These are phyloP conservation scores for Lasioglossum villosulum DNA, from an alignment of 2,888 invertebrate genomes.

Conservation along the genomic window DNA sequence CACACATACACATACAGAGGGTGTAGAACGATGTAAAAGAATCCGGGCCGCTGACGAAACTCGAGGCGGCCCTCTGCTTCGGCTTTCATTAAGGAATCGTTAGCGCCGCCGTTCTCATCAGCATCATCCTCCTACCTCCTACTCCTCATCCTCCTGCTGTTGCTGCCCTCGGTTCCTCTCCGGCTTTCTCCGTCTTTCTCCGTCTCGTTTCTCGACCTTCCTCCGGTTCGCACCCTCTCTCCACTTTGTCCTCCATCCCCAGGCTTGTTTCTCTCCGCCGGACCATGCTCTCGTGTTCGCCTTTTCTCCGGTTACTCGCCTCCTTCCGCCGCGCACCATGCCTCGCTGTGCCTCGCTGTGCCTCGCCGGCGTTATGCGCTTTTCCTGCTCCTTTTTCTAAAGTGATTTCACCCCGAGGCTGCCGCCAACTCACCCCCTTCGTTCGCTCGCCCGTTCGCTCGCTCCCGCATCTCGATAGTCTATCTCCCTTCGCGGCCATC, in stretches of 20 bases:
- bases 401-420: constrained; percentile 31
- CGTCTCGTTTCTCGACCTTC: constrained; percentile 18
- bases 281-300: constrained; percentile 21
- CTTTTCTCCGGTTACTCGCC: constrained; percentile 25
- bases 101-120: constrained; percentile 78
- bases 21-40: constrained; percentile 66
- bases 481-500: constrained; percentile 7
- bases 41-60: constrained; percentile 71
- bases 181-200: constrained; percentile 33
- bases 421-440: background rate
- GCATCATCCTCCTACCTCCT: constrained; percentile 68
- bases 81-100: constrained; percentile 82
- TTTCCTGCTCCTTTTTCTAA: constrained; percentile 37
- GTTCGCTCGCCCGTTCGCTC: background rate
- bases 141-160: constrained; percentile 22
- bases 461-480: constrained; percentile 10
- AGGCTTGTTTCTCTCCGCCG: background rate
- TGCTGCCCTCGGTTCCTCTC: constrained; percentile 20
- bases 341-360: background rate
- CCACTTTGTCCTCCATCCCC: constrained; percentile 32
- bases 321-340: background rate
- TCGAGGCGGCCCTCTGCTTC: constrained; percentile 67
- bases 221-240: constrained; percentile 29
- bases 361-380: constrained; percentile 18
- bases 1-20: background rate